Evolutionary conservation across 1,140 invertebrate species (phyloP).

Genomic region (Nasonia giraulti): DNA sequence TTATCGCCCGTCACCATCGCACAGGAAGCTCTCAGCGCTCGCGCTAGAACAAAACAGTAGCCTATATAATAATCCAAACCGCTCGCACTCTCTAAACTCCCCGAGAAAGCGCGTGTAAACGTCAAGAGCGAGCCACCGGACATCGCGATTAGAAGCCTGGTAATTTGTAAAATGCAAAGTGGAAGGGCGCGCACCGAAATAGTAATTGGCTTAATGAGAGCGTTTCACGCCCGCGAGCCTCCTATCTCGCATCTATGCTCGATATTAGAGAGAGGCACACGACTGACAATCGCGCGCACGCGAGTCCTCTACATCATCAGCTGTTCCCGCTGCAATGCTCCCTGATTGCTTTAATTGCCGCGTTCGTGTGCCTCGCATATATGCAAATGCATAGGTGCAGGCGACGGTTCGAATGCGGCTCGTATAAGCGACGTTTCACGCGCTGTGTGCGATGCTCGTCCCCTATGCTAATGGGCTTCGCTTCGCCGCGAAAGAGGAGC

Average conservation of each 20-base stretch:
- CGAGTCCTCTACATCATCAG: slow-evolving; percentile 53
- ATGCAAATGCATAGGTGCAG: neutral
- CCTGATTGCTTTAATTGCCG: slow-evolving; percentile 66
- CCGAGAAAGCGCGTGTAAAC: neutral
- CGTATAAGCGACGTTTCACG: neutral
- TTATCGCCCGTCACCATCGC: too few species aligned
- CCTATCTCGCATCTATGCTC: slow-evolving; percentile 56
- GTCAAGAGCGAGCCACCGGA: neutral
- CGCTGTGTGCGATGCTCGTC: neutral
- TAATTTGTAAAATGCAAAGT: slow-evolving; percentile 37
- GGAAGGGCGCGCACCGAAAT: slow-evolving; percentile 45
- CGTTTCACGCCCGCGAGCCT: slow-evolving; percentile 64
- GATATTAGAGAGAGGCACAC: neutral
- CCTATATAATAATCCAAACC: too few species aligned
- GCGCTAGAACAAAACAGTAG: too few species aligned
- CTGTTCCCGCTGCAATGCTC: slow-evolving; percentile 63
- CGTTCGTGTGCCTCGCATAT: neutral
- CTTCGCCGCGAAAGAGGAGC: neutral
- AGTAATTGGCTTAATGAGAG: slow-evolving; percentile 66
- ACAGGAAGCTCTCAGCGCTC: too few species aligned
- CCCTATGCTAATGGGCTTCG: neutral
- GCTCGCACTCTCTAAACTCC: too few species aligned
- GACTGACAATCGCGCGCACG: slow-evolving; percentile 24
- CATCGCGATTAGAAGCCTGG: neutral
- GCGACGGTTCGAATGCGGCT: neutral